phyloP scores from a whole-genome alignment of 2,888 invertebrate genomes.

The Agrotis segetum region DNA sequence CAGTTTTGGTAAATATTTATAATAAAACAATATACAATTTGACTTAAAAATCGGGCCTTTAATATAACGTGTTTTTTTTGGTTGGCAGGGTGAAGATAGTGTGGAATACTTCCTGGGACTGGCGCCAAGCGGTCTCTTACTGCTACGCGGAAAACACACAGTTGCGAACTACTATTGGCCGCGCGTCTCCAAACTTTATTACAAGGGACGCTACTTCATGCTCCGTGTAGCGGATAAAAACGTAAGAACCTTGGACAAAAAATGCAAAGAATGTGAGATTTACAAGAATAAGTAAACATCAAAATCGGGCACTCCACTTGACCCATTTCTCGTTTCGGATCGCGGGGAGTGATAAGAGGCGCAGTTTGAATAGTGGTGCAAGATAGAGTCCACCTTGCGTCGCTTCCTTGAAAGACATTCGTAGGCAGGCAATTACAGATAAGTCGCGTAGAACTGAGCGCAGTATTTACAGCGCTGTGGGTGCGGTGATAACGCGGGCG shows the following conservation, averaged over 20 bases:
- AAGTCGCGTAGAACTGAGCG: slow-evolving; percentile 87
- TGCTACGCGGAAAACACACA: slow-evolving; percentile 98
- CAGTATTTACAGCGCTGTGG: slow-evolving; percentile 87
- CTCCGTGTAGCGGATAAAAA: slow-evolving; percentile 98
- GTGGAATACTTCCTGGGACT: slow-evolving; percentile 98
- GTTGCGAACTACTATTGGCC: slow-evolving; percentile 99
- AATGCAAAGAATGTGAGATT: slow-evolving; percentile 48
- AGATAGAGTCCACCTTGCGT: slow-evolving; percentile 86
- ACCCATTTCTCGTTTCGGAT: slow-evolving; percentile 83
- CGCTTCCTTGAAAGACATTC: slow-evolving; percentile 89
- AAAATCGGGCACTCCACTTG: slow-evolving; percentile 78
- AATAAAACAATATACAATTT: background rate
- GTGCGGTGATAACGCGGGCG: slow-evolving; percentile 76
- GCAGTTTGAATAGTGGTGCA: slow-evolving; percentile 84
- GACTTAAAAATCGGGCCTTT: background rate
- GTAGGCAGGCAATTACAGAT: slow-evolving; percentile 90
- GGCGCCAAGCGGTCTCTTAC: slow-evolving; percentile 98
- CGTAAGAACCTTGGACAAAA: slow-evolving; percentile 91
- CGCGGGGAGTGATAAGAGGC: slow-evolving; percentile 77
- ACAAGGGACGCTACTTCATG: slow-evolving; percentile 99
- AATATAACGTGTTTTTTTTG: slow-evolving; percentile 40
- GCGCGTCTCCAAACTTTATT: slow-evolving; percentile 98
- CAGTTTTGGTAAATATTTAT: slow-evolving; percentile 94
- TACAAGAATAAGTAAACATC: slow-evolving; percentile 77
- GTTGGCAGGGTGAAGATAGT: slow-evolving; percentile 97